Percentiles rank a stretch among this genome's conserved stretches.
Conservation (phyloP, 2,113 vertebrate species). For the Odocoileus hemionus region DNA sequence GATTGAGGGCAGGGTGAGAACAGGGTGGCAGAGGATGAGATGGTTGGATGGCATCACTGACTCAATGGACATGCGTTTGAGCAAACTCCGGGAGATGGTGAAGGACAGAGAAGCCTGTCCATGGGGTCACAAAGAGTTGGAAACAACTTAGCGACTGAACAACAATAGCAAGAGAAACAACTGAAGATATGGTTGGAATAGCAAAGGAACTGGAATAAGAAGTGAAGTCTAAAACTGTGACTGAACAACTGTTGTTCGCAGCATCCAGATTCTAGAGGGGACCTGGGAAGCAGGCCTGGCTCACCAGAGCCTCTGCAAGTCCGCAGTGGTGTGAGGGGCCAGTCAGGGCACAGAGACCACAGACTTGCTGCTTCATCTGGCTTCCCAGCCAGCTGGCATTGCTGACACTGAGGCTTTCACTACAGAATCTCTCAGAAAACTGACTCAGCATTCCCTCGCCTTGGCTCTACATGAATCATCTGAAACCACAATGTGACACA, state of each 20-base stretch:
- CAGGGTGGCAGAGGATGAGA: neutral
- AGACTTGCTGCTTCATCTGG: neutral
- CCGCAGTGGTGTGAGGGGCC: accelerated
- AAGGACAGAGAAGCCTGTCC: neutral
- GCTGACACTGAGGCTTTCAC: neutral
- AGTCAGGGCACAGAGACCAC: neutral
- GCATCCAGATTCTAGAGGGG: neutral
- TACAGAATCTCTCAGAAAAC: neutral
- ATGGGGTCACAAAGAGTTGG: neutral
- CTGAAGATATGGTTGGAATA: neutral
- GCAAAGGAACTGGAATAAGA: neutral
- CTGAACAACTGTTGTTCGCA: neutral
- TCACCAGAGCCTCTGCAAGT: neutral
- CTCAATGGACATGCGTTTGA: neutral
- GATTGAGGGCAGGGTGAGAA: neutral
- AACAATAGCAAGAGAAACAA: neutral
- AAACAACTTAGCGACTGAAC: neutral
- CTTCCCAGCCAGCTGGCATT: neutral
- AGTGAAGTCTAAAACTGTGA: neutral
- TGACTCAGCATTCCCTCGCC: neutral
- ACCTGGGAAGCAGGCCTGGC: neutral
- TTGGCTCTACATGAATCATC: neutral
- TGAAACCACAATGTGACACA: neutral
- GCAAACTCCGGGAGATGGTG: neutral
- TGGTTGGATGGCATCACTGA: neutral